Conservation (phyloP, 2,888 invertebrate genomes). For the Trissolcus japonicus region DNA sequence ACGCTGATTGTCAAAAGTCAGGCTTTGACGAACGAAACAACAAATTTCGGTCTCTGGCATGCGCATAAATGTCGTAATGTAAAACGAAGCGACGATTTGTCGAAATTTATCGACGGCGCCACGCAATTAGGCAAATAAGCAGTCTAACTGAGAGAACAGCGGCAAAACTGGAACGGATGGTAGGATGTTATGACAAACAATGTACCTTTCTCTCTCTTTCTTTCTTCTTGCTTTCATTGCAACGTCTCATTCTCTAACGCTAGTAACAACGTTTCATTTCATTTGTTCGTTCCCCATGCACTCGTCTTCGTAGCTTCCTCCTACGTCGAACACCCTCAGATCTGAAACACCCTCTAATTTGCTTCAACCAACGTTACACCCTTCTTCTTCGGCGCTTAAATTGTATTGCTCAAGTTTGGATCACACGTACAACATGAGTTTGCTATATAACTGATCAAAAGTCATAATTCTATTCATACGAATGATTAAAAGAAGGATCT, state of each 20-base stretch:
- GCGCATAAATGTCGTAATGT: conserved; percentile 60
- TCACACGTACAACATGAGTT: conserved; percentile 54
- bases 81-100: conserved; percentile 70
- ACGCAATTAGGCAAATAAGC: conserved; percentile 75
- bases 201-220: conserved; percentile 65
- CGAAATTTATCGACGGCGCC: conserved; percentile 70
- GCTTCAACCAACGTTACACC: conserved; percentile 66
- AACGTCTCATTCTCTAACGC: conserved; percentile 62
- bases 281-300: conserved; percentile 72
- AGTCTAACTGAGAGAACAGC: conserved; percentile 69
- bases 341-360: conserved; percentile 74
- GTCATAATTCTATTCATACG: conserved; percentile 52
- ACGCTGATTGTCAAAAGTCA: conserved; percentile 46
- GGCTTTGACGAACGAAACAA: conserved; percentile 32
- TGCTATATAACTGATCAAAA: conserved; percentile 47
- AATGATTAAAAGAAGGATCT: conserved; percentile 50
- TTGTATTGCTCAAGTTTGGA: conserved; percentile 53
- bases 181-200: conserved; percentile 74
- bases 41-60: conserved; percentile 45
- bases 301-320: conserved; percentile 58
- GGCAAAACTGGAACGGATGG: conserved; percentile 65
- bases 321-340: conserved; percentile 66
- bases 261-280: conserved; percentile 74
- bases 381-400: conserved; percentile 60
- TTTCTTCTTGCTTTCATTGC: conserved; percentile 45